Percentiles rank a stretch among this genome's conserved stretches.
Evolutionary conservation across 92 coral and sea anemone species (phyloP).

Genomic region (Parazoanthus darwini): DNA sequence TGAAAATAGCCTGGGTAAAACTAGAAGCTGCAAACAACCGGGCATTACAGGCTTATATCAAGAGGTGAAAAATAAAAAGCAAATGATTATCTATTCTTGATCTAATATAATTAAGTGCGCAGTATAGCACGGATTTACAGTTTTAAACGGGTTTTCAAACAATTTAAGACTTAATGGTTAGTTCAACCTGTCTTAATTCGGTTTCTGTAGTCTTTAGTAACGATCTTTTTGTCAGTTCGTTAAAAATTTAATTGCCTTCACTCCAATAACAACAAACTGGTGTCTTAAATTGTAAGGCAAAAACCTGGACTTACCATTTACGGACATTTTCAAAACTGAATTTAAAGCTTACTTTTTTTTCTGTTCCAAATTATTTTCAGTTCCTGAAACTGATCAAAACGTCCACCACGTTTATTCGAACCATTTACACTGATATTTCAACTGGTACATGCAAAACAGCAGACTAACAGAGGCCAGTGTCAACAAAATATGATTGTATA

Average conservation of each 20-base stretch:
- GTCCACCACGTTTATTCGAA: background rate
- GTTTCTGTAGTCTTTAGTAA: background rate
- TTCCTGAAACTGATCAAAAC: no score
- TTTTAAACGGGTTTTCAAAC: background rate
- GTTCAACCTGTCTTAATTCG: background rate
- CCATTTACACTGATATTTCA: background rate
- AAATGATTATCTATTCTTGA: background rate
- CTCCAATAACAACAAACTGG: slow-evolving; percentile 16
- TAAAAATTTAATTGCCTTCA: background rate
- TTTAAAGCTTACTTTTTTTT: no score
- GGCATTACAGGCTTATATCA: background rate
- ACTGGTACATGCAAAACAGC: background rate
- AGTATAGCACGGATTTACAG: background rate
- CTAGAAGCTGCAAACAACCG: background rate
- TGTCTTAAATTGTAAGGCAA: background rate
- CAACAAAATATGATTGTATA: background rate
- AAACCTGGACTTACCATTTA: background rate
- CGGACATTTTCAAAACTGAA: no score
- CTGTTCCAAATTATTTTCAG: no score
- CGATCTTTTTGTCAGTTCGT: slow-evolving; percentile 1
- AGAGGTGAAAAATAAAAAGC: background rate
- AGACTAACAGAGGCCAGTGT: background rate
- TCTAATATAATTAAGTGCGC: background rate
- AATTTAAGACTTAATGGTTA: background rate
- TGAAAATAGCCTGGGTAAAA: background rate